Evolutionary conservation across 2,888 invertebrate species (phyloP).

Genomic region (Xiphydria camelus): DNA sequence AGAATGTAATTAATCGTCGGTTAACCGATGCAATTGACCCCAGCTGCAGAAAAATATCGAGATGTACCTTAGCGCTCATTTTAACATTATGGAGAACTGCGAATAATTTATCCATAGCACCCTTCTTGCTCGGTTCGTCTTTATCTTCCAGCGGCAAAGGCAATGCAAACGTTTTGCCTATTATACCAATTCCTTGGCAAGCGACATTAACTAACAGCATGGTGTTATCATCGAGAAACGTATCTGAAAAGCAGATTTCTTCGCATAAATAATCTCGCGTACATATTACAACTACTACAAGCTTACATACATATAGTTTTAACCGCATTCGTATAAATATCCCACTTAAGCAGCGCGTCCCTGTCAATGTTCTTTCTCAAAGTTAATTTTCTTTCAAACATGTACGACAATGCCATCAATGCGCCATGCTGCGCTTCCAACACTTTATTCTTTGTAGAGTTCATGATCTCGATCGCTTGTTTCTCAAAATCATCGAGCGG

Average conservation of each 20-base stretch:
- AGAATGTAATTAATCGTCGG: background rate
- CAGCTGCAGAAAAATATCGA: no score
- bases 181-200: constrained; percentile 71
- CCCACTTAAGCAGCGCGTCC: constrained; percentile 60
- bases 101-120: constrained; percentile 72
- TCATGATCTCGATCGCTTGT: constrained; percentile 61
- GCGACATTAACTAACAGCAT: constrained; percentile 69
- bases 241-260: constrained; percentile 60
- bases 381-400: constrained; percentile 70
- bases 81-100: constrained; percentile 74
- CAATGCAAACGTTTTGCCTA: constrained; percentile 70
- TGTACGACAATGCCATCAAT: constrained; percentile 71
- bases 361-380: constrained; percentile 55
- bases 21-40: constrained; percentile 2
- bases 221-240: constrained; percentile 67
- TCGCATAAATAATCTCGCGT: no score
- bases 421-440: constrained; percentile 81
- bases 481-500: constrained; percentile 62
- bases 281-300: constrained; percentile 12
- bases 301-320: constrained; percentile 63
- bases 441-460: constrained; percentile 62
- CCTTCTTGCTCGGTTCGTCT: constrained; percentile 64
- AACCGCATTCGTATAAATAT: constrained; percentile 64
- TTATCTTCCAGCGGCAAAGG: constrained; percentile 60
- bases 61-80: constrained; percentile 70